A percentile compares a stretch with the other conserved stretches of the same genome.
phyloP scores from a whole-genome alignment of 2,113 vertebrate species.

The Daboia siamensis region DNA sequence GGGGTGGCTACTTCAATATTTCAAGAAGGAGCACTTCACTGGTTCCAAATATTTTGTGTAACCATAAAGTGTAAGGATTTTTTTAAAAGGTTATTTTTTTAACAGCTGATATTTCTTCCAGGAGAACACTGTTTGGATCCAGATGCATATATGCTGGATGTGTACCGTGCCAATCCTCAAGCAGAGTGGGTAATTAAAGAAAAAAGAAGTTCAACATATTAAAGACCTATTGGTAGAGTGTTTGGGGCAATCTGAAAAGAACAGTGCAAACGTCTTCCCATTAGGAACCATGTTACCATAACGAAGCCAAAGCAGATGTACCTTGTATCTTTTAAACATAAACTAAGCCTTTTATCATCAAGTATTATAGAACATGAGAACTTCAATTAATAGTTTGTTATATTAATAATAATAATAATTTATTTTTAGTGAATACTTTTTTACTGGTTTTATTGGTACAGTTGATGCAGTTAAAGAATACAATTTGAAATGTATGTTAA shows the following conservation, averaged over 20 bases:
- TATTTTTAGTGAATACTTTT: not conserved
- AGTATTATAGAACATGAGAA: constrained; percentile 2
- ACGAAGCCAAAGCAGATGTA: constrained; percentile 24
- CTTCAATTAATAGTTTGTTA: not conserved
- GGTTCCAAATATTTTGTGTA: not conserved
- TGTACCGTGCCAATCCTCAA: constrained; percentile 86
- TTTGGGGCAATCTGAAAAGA: constrained; percentile 25
- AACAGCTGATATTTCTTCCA: constrained; percentile 50
- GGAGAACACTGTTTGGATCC: constrained; percentile 91
- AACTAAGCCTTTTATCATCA: constrained; percentile 11
- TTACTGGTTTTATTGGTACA: constrained; percentile 27
- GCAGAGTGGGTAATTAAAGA: constrained; percentile 95
- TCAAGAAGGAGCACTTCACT: not conserved
- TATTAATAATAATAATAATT: constrained; percentile 8
- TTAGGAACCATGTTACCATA: constrained; percentile 33
- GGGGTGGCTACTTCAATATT: not conserved
- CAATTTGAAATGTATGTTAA: constrained; percentile 31
- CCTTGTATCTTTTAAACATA: constrained; percentile 21
- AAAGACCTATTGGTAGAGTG: not conserved
- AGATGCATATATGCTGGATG: constrained; percentile 83
- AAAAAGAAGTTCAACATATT: constrained; percentile 67
- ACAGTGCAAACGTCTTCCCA: constrained; percentile 18
- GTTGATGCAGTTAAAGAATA: constrained; percentile 4
- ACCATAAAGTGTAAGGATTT: not conserved
- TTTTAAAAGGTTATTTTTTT: not conserved